phyloP scores from a whole-genome alignment of 2,113 vertebrate genomes.

The Acrocephalus arundinaceus region DNA sequence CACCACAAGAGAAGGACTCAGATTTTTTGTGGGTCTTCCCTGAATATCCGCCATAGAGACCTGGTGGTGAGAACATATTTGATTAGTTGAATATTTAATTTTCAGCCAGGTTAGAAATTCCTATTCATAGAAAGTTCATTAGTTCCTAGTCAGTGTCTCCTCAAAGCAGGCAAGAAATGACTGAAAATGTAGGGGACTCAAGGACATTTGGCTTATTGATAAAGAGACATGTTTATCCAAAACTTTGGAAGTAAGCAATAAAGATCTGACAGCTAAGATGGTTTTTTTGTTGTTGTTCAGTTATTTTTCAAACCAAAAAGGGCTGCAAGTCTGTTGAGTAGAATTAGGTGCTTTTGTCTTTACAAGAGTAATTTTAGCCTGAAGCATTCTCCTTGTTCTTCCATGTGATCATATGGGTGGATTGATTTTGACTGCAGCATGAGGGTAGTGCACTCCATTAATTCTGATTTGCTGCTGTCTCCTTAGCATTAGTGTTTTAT shows the following conservation, averaged over 20 bases:
- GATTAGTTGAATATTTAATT: not conserved
- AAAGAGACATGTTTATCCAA: not conserved
- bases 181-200: not conserved
- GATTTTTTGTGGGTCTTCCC: not conserved
- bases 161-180: not conserved
- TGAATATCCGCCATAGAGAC: not conserved
- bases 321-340: not conserved
- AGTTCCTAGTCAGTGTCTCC: not conserved
- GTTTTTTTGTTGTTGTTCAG: not conserved
- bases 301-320: constrained; percentile 50
- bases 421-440: constrained; percentile 57
- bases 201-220: not conserved
- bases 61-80: not conserved
- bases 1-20: not conserved
- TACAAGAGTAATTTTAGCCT: constrained; percentile 21
- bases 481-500: not conserved
- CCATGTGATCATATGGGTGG: not conserved
- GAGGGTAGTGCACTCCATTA: constrained; percentile 9
- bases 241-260: not conserved
- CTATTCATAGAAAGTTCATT: not conserved
- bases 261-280: constrained; percentile 24
- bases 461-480: constrained; percentile 15
- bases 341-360: constrained; percentile 23
- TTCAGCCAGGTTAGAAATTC: not conserved
- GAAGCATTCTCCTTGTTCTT: constrained; percentile 49